These are phyloP conservation scores for Cryptus viduatorius DNA, from an alignment of 2,888 invertebrate species.

Conservation along the genomic window DNA sequence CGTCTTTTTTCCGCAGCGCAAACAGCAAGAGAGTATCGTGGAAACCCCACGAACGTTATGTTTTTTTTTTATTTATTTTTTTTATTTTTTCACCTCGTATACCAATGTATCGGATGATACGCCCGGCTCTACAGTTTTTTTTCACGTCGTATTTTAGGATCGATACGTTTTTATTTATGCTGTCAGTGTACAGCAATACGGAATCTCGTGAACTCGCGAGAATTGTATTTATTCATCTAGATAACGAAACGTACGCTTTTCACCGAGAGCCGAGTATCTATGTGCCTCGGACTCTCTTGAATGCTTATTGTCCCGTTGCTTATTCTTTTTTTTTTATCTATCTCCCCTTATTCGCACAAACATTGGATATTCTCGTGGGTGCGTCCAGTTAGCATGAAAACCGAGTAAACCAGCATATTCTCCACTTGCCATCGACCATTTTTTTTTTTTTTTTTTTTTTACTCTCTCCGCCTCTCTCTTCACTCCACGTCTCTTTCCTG, in stretches of 20 bases:
- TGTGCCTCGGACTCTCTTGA: neutral
- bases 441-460: slow-evolving; percentile 2
- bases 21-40: neutral
- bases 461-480: slow-evolving; percentile 4
- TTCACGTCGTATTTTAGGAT: neutral
- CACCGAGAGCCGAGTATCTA: neutral
- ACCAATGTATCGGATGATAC: neutral
- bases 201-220: neutral
- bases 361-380: slow-evolving; percentile 31
- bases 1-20: neutral
- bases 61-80: neutral
- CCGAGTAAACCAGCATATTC: slow-evolving; percentile 28
- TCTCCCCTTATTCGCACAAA: slow-evolving; percentile 1
- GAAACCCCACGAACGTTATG: neutral
- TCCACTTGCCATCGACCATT: slow-evolving; percentile 53
- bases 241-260: slow-evolving; percentile 1
- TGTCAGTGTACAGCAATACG: neutral
- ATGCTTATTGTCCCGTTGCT: slow-evolving; percentile 34
- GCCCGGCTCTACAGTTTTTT: neutral
- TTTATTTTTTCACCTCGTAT: neutral
- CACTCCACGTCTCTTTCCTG: slow-evolving; percentile 31
- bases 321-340: slow-evolving; percentile 24
- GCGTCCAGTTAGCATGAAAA: slow-evolving; percentile 43
- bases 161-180: neutral
- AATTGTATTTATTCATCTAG: slow-evolving; percentile 17